Evolutionary conservation across 2,888 invertebrate genomes (phyloP).

Genomic region (Volucella inflata): DNA sequence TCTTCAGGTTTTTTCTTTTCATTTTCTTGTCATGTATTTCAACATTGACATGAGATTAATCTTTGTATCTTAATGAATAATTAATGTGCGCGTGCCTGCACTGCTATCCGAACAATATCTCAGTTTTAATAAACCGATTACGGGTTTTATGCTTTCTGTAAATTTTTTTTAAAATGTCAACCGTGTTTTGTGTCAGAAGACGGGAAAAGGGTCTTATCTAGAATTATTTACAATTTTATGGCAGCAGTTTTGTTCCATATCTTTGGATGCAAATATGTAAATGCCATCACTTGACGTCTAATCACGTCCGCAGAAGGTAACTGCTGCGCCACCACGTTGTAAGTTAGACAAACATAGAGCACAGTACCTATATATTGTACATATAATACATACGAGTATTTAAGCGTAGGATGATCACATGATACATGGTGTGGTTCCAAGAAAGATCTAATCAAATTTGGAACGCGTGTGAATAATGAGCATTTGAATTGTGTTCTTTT

Average conservation of each 20-base stretch:
- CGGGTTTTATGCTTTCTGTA: constrained; percentile 20
- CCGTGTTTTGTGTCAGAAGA: constrained; percentile 1
- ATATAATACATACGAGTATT: no score
- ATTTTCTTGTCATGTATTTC: background rate
- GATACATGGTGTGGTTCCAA: constrained; percentile 25
- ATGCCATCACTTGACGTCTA: constrained; percentile 60
- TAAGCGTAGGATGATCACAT: constrained; percentile 37
- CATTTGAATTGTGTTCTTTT: constrained; percentile 22
- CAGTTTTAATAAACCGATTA: constrained; percentile 29
- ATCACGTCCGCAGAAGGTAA: constrained; percentile 10
- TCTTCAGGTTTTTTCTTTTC: background rate
- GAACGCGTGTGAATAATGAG: constrained; percentile 31
- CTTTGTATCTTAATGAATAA: constrained; percentile 49
- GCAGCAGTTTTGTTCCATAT: constrained; percentile 30
- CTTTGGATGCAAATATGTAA: constrained; percentile 33
- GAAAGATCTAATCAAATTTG: constrained; percentile 41
- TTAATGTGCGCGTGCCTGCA: constrained; percentile 32
- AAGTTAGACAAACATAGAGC: background rate
- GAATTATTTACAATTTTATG: constrained; percentile 41
- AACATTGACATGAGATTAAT: constrained; percentile 27
- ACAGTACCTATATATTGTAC: no score
- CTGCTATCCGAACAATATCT: constrained; percentile 38
- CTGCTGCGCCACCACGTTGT: background rate
- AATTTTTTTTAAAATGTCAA: constrained; percentile 34
- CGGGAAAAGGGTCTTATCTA: constrained; percentile 21